Conservation (phyloP, 2,113 vertebrate genomes). For the Isichthys henryi region DNA sequence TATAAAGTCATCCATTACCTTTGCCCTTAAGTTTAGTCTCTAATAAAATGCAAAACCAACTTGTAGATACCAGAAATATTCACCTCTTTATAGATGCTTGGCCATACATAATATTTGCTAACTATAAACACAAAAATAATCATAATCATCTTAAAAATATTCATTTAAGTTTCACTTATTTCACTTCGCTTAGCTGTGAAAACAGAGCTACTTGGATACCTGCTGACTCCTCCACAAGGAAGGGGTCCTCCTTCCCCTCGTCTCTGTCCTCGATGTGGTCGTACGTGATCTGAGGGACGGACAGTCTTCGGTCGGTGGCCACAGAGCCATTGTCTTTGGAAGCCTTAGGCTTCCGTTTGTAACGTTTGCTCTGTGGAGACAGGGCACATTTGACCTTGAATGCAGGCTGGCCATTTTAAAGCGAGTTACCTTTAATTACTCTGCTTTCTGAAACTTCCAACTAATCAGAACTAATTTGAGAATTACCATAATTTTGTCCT, state of each 20-base stretch:
- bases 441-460: not conserved
- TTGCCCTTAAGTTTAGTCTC: not conserved
- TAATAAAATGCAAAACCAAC: not conserved
- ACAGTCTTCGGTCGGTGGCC: constrained; percentile 49
- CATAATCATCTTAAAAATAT: not conserved
- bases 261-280: constrained; percentile 59
- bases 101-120: not conserved
- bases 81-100: not conserved
- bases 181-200: not conserved
- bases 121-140: not conserved
- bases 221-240: constrained; percentile 58
- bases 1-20: not conserved
- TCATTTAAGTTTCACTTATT: not conserved
- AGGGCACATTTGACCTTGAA: not conserved
- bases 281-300: constrained; percentile 74
- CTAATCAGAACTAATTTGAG: not conserved
- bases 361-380: constrained; percentile 59
- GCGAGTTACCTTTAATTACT: not conserved
- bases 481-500: not conserved
- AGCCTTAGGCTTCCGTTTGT: constrained; percentile 65
- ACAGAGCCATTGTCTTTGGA: constrained; percentile 57
- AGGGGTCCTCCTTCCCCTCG: constrained; percentile 58
- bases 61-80: not conserved
- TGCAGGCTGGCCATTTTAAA: not conserved
- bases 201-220: constrained; percentile 37